Percentiles rank a stretch among this genome's conserved stretches.
These are phyloP conservation scores for Arrhamphus sclerolepis DNA, from an alignment of 2,797 vertebrate species.

Conservation along the genomic window DNA sequence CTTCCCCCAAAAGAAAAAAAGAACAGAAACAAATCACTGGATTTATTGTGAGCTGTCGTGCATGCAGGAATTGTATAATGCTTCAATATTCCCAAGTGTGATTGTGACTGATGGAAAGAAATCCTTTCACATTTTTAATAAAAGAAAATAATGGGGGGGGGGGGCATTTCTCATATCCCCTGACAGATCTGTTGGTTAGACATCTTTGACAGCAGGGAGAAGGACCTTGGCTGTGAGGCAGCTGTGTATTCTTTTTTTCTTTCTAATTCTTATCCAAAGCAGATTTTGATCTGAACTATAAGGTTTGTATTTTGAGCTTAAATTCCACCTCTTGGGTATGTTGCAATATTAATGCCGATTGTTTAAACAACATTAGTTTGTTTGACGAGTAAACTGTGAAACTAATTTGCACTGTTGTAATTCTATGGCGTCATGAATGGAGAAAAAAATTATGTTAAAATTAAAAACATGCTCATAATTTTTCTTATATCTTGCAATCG, in stretches of 20 bases:
- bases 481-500: no score
- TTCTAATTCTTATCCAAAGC: conserved; percentile 17
- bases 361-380: no score
- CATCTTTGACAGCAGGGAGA: conserved; percentile 51
- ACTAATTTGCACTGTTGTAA: no score
- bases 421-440: no score
- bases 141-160: conserved; percentile 59
- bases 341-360: background rate
- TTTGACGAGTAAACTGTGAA: no score
- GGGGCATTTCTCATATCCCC: conserved; percentile 69
- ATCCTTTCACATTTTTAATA: conserved; percentile 63
- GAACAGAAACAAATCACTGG: conserved; percentile 23
- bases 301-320: background rate
- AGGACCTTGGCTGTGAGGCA: conserved; percentile 31
- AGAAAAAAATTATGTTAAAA: no score
- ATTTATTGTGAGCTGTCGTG: conserved; percentile 64
- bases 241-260: conserved; percentile 21
- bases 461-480: no score
- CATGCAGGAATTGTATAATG: conserved; percentile 43
- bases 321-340: background rate
- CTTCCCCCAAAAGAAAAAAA: conserved; percentile 3
- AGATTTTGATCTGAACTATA: conserved; percentile 9
- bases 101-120: conserved; percentile 49
- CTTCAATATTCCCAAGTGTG: conserved; percentile 56
- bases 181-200: conserved; percentile 60